Evolutionary conservation across 2,888 invertebrate species (phyloP), one percentile per base, ranked within the genome.

Genomic region (Leucophenga montana): DNA sequence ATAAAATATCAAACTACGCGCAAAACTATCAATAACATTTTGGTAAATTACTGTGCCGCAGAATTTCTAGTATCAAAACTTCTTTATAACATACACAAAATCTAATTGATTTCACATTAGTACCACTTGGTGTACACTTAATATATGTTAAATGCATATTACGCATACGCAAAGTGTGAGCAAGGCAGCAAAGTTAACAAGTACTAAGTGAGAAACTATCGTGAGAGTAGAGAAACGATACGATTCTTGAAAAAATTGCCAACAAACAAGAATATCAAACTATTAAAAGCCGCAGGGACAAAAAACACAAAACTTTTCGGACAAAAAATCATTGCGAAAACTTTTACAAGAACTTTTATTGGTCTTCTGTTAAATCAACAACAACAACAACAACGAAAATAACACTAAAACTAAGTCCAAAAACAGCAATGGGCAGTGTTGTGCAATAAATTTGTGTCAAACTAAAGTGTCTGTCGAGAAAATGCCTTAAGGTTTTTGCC

Each of bases 71-170:
- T 46, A 6, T 2, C 56, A 56, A 56, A 56, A 18, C 18, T 27
- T 27, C 27, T 3, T 2, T 4, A 27, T 27, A 27, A 27, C 20
- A 56, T 16, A 33, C n/a, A 44, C 13, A 64, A 64, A 48, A 46
- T 33, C 46, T 64, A 64, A 64, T 48, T 48, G 62, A 46, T 64
- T 64, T 48, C 22, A 16, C 46, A 18, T 64, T 64, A 48, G 46
- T 64, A 48, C 61, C 71, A 66, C 70, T 59, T 59, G 75, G 48
- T 74, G 71, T 67, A 79, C 76, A 73, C 73, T 71, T 74, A 77
- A 73, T 71, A 50, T 72, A 72, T 31, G 69, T 71, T 66, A 65
- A 68, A 39, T 59, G 39, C 50, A 31, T 57, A 44, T 70, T 56
- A 67, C 75, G 71, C 48, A 62, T 71, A 64, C 56, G 50, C 18